These are phyloP conservation scores for Dallia pectoralis DNA, from an alignment of 2,797 vertebrate genomes.

Conservation along the genomic window DNA sequence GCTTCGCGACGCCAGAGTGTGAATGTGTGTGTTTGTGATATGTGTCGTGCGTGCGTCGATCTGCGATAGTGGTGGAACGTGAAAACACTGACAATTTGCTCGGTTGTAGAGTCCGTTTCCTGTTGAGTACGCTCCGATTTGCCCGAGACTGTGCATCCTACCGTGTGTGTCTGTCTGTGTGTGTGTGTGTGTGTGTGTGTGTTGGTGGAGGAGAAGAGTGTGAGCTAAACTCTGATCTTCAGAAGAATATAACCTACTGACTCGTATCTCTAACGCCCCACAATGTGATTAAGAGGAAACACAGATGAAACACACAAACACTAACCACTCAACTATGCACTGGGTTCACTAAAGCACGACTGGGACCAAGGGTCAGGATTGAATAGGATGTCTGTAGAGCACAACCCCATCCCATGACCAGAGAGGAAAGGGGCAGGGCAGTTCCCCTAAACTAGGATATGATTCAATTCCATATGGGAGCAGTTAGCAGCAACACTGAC, in stretches of 20 bases:
- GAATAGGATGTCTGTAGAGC: too few relatives aligned
- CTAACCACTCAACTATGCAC: too few relatives aligned
- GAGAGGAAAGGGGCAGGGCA: too few relatives aligned
- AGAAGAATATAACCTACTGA: neutral
- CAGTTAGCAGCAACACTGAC: too few relatives aligned
- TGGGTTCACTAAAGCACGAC: too few relatives aligned
- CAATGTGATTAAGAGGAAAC: neutral
- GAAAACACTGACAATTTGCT: slow-evolving; percentile 15
- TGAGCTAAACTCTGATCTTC: neutral
- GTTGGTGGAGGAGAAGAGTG: slow-evolving; percentile 43
- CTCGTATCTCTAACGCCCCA: neutral
- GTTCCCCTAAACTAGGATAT: too few relatives aligned
- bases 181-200: slow-evolving; percentile 34
- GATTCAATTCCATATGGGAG: too few relatives aligned
- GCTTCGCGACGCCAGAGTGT: neutral
- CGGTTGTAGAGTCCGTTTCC: slow-evolving; percentile 22
- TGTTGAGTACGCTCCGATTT: neutral
- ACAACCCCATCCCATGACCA: too few relatives aligned
- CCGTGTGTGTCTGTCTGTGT: neutral
- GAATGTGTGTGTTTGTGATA: neutral
- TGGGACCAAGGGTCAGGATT: too few relatives aligned
- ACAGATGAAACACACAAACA: too few relatives aligned
- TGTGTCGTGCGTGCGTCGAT: neutral
- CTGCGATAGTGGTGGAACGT: slow-evolving; percentile 2
- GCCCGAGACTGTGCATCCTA: neutral